A percentile compares a stretch with the other conserved stretches of the same genome.
These are phyloP conservation scores for Mus musculus DNA, from an alignment of 2,113 vertebrate species.

Conservation along the genomic window DNA sequence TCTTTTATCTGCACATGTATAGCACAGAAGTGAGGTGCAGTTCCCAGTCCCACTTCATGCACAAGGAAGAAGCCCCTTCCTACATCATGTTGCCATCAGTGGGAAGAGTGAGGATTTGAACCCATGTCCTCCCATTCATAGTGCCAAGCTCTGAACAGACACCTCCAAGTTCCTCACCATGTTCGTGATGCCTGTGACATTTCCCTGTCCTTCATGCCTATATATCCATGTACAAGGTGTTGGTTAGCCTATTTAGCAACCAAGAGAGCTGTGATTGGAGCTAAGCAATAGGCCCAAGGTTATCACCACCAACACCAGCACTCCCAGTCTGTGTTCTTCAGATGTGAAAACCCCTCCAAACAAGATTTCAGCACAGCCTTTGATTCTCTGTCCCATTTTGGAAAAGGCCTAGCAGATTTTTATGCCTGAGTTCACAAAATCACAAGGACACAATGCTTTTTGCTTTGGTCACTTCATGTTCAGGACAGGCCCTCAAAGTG, in stretches of 20 bases:
- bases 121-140: background rate
- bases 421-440: background rate
- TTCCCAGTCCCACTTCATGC: background rate
- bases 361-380: no score
- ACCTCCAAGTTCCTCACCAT: accelerated
- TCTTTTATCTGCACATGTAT: no score
- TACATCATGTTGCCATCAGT: background rate
- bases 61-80: background rate
- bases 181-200: background rate
- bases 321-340: no score
- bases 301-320: no score
- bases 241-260: background rate
- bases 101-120: background rate
- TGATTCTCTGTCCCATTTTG: no score
- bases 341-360: no score
- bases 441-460: background rate
- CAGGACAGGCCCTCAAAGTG: background rate
- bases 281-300: no score
- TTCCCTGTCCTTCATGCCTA: no score
- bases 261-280: background rate
- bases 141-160: background rate
- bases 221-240: background rate
- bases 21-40: background rate
- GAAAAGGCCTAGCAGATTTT: background rate
- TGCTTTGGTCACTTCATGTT: accelerated